Evolutionary conservation across 2,113 vertebrate genomes (phyloP).

Genomic region (Dipodomys spectabilis): DNA sequence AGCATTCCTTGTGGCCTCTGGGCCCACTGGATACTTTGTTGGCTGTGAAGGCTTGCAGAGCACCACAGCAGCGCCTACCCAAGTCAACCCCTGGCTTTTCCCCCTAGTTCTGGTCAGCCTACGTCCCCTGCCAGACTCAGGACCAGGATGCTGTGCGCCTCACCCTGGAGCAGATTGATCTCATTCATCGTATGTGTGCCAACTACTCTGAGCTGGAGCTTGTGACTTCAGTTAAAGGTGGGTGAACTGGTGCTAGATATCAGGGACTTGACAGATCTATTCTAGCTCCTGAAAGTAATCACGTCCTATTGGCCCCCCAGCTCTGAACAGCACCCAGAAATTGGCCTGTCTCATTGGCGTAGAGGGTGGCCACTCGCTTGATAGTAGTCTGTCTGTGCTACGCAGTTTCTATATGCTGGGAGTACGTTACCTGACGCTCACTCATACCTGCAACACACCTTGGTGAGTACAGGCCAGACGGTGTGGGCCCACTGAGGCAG

Average conservation of each 20-base stretch:
- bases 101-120: conserved; percentile 94
- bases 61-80: neutral
- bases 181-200: conserved; percentile 92
- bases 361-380: conserved; percentile 95
- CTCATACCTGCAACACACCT: conserved; percentile 95
- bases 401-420: conserved; percentile 94
- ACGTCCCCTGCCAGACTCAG: conserved; percentile 93
- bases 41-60: neutral
- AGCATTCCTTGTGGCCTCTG: neutral
- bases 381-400: conserved; percentile 92
- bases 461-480: conserved; percentile 88
- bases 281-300: conserved; percentile 26
- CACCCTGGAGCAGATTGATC: conserved; percentile 95
- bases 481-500: neutral
- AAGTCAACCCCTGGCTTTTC: conserved; percentile 19
- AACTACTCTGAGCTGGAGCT: conserved; percentile 91
- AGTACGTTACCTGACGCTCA: conserved; percentile 93
- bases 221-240: conserved; percentile 91
- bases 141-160: conserved; percentile 93
- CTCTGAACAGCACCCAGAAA: conserved; percentile 85
- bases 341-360: conserved; percentile 94
- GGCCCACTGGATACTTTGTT: neutral
- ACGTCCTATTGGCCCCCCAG: conserved; percentile 79
- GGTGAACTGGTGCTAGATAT: neutral
- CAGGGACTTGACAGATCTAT: neutral